These are phyloP conservation scores for Caprella mutica DNA, from an alignment of 2,888 invertebrate species.

Conservation along the genomic window DNA sequence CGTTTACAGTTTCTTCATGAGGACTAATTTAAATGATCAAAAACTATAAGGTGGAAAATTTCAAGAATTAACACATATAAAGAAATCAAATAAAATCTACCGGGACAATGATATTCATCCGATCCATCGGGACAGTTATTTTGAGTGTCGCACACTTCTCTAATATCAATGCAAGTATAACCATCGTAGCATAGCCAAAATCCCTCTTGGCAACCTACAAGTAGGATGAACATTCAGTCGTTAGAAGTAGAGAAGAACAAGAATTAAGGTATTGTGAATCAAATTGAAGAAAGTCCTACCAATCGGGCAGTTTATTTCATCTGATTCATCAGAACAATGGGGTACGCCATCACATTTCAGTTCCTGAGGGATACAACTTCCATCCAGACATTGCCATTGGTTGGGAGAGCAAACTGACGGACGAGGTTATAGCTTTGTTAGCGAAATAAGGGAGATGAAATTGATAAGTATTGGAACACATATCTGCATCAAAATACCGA, in stretches of 20 bases:
- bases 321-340: slow-evolving; percentile 56
- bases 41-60: no score
- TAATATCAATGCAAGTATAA: not conserved
- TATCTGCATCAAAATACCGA: not conserved
- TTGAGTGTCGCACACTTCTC: not conserved
- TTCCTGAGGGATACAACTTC: slow-evolving; percentile 1
- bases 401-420: not conserved
- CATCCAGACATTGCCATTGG: slow-evolving; percentile 15
- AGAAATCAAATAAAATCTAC: no score
- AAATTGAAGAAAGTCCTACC: not conserved
- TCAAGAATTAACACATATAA: no score
- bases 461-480: no score
- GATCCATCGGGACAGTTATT: slow-evolving; percentile 1
- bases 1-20: no score
- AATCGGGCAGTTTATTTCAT: slow-evolving; percentile 45
- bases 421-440: no score
- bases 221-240: no score
- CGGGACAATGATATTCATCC: not conserved
- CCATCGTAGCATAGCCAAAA: slow-evolving; percentile 4
- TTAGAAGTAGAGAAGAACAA: no score
- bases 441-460: no score
- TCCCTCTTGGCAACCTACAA: not conserved
- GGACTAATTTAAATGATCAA: no score
- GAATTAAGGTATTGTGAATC: not conserved
- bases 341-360: slow-evolving; percentile 49